Evolutionary conservation across 2,797 vertebrate species (phyloP).

Genomic region (Lerista edwardsae): DNA sequence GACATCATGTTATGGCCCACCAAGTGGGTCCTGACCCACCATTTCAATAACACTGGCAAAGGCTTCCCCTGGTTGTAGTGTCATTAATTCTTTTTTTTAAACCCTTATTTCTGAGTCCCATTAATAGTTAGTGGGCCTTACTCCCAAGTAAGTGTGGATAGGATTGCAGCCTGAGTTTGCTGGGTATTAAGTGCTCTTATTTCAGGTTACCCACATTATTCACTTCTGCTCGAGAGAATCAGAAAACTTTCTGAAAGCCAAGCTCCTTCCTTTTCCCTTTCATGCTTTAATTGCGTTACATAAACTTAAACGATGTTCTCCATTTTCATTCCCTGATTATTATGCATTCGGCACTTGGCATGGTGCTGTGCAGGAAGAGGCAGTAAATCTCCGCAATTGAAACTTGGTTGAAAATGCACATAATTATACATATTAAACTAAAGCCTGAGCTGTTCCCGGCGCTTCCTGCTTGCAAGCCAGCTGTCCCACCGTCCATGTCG

Average conservation of each 20-base stretch:
- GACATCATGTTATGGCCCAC: too few relatives aligned
- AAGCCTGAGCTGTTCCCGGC: background rate
- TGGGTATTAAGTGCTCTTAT: background rate
- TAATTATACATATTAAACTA: constrained; percentile 44
- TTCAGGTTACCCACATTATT: background rate
- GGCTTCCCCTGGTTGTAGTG: too few relatives aligned
- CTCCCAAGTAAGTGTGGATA: too few relatives aligned
- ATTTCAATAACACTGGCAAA: too few relatives aligned
- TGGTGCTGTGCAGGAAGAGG: constrained; percentile 30
- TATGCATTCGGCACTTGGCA: background rate
- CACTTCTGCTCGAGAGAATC: constrained; percentile 37
- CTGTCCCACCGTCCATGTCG: background rate
- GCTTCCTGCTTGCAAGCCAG: background rate
- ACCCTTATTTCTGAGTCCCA: too few relatives aligned
- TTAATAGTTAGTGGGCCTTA: too few relatives aligned
- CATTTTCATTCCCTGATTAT: constrained; percentile 29
- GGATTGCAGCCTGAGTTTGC: background rate
- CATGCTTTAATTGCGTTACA: constrained; percentile 2
- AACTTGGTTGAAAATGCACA: constrained; percentile 60
- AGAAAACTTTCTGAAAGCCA: constrained; percentile 41
- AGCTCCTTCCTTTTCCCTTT: constrained; percentile 34
- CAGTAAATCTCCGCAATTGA: constrained; percentile 51
- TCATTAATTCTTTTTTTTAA: too few relatives aligned
- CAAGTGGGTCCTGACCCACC: too few relatives aligned
- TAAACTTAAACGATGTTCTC: constrained; percentile 26